Evolutionary conservation across 2,113 vertebrate species (phyloP).

Genomic region (Psephotus haematonotus): DNA sequence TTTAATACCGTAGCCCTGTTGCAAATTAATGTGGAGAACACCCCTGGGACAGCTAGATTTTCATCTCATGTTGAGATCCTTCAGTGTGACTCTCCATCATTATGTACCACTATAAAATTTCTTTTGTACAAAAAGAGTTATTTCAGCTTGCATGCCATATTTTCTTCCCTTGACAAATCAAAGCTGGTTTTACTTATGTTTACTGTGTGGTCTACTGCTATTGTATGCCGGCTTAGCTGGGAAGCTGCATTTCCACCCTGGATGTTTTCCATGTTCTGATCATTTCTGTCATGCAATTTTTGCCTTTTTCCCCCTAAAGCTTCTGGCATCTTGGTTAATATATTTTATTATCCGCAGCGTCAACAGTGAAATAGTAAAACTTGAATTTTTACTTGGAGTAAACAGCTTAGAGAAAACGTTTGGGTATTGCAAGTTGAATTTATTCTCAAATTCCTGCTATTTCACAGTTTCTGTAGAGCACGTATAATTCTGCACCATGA

Average conservation of each 20-base stretch:
- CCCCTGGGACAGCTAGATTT: background rate
- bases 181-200: conserved; percentile 71
- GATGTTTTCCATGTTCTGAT: conserved; percentile 56
- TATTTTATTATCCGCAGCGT: background rate
- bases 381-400: background rate
- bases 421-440: background rate
- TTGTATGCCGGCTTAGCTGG: conserved; percentile 38
- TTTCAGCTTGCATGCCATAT: background rate
- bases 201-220: conserved; percentile 61
- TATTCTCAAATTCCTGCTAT: background rate
- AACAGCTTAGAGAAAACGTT: background rate
- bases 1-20: background rate
- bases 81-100: background rate
- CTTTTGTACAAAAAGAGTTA: conserved; percentile 20
- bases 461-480: background rate
- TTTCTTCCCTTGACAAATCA: conserved; percentile 37
- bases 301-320: conserved; percentile 4
- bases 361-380: background rate
- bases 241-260: conserved; percentile 67
- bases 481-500: background rate
- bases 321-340: conserved; percentile 19
- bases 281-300: conserved; percentile 47
- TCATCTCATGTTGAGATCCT: conserved; percentile 9
- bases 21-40: background rate
- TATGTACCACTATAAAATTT: background rate